Evolutionary conservation across 2,113 vertebrate species (phyloP).

Genomic region (Mormyrus iriodes): DNA sequence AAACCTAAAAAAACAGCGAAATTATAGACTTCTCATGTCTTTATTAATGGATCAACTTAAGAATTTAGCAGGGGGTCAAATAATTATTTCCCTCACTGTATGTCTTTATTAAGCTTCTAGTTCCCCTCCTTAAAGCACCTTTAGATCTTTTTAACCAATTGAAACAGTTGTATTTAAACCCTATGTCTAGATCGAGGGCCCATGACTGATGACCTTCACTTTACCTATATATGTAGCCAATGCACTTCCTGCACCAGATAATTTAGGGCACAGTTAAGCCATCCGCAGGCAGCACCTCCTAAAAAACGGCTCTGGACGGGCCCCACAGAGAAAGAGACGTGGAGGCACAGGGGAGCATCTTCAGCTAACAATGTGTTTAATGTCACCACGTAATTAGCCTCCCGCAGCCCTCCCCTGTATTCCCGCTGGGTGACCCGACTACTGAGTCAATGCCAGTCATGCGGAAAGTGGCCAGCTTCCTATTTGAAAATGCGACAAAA

Average conservation of each 20-base stretch:
- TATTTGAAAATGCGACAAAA: conserved; percentile 28
- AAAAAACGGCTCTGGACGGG: not conserved
- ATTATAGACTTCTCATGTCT: too few relatives aligned
- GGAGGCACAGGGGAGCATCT: conserved; percentile 27
- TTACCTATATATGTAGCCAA: not conserved
- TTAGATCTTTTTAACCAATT: too few relatives aligned
- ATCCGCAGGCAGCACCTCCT: not conserved
- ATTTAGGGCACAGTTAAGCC: not conserved
- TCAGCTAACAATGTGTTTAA: conserved; percentile 49
- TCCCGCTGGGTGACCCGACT: conserved; percentile 39
- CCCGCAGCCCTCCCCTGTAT: conserved; percentile 33
- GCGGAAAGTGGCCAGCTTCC: conserved; percentile 3
- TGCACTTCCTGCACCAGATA: not conserved
- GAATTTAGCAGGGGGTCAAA: too few relatives aligned
- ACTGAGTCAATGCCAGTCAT: conserved; percentile 51
- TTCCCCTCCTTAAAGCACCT: too few relatives aligned
- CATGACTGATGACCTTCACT: not conserved
- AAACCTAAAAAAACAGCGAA: too few relatives aligned
- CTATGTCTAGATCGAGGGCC: not conserved
- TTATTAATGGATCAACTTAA: too few relatives aligned
- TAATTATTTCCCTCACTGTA: too few relatives aligned
- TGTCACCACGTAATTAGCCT: conserved; percentile 57
- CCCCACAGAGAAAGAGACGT: not conserved
- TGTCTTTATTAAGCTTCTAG: too few relatives aligned
- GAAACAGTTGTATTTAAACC: not conserved